A percentile compares a stretch with the other conserved stretches of the same genome.
Evolutionary conservation across 2,113 vertebrate genomes (phyloP).

Genomic region (Microtus oregoni): DNA sequence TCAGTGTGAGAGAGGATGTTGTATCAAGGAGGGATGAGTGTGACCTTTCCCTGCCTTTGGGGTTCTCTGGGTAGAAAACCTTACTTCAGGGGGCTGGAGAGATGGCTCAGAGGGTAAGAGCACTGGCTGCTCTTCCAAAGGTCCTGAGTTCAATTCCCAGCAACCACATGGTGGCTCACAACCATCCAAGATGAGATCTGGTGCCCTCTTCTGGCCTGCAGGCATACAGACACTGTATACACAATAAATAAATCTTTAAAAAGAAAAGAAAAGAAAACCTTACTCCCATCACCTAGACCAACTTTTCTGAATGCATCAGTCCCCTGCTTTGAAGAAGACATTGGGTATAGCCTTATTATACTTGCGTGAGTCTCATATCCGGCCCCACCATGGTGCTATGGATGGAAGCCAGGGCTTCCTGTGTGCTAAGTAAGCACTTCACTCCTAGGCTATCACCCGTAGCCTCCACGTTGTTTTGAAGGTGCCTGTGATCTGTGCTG

Average conservation of each 20-base stretch:
- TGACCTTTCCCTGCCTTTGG: not conserved
- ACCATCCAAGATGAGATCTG: no score
- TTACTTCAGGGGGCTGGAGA: not conserved
- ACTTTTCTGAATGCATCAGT: not conserved
- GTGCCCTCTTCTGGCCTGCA: no score
- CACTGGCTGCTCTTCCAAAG: no score
- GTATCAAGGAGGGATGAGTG: not conserved
- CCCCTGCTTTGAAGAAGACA: not conserved
- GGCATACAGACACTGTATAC: no score
- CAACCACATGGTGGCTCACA: no score
- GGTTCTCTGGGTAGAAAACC: not conserved
- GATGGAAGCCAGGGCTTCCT: not conserved
- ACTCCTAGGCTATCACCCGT: not conserved
- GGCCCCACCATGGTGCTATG: not conserved
- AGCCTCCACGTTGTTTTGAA: not conserved
- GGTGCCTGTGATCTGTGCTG: not conserved
- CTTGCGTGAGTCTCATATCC: not conserved
- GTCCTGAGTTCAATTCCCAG: no score
- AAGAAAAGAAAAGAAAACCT: no score
- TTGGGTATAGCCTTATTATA: not conserved
- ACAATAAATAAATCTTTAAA: no score
- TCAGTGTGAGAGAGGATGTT: not conserved
- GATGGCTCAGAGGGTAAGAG: no score
- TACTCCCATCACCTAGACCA: not conserved
- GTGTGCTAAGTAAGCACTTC: not conserved